Base-by-base conservation (phyloP, 2,888 invertebrate genomes). In the Zygothrica quintamaculata region DNA sequence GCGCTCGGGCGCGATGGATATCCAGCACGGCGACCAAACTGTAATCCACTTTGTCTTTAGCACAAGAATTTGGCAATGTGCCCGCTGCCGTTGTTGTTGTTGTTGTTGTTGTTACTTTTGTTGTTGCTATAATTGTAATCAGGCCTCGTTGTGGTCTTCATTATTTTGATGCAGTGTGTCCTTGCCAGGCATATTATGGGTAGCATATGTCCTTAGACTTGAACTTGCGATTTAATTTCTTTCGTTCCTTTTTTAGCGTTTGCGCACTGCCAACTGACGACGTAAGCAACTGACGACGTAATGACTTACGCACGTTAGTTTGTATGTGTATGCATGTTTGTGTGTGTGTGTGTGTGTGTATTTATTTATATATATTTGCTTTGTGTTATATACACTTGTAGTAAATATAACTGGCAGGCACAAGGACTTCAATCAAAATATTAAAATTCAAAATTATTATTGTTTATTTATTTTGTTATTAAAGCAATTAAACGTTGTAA, bases 11-110 rank as follows among this genome's bases (percentile, higher is more conserved):
- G 72, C 76, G 70, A 72, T 76, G 77, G 77, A 87, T 81, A 89
- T 90, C 90, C 90, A 90, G 90, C 85, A 90, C 90, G 90, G 44
- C 77, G 73, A 66, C 51, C 39, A 2, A 53, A 37, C 37, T 53
- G 39, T 18, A 26, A 43, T 34, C 43, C 37, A 42, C 22, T 46
- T 29, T 31, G 9, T 25, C 22, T 51, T 8, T 52, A 40, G 26
- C 60, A 42, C 52, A 25, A 37, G 44, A 39, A 44, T 12, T 51
- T 56, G 50, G 52, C 58, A 34, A 39, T 1, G 29, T 18, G 53
- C 55, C 53, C 31, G 13, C 22, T 39, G 66, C 40, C 26, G 50
- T 34, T 11, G 46, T 18, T 34, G 22, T 7, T 34, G 39, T 33
- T 44, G 48, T 36, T 34, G 22, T 62, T 47, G 8, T 11, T 15